A percentile compares a stretch with the other conserved stretches of the same genome.
These are phyloP conservation scores for Ictalurus furcatus DNA, from an alignment of 2,113 vertebrate species.

Conservation along the genomic window DNA sequence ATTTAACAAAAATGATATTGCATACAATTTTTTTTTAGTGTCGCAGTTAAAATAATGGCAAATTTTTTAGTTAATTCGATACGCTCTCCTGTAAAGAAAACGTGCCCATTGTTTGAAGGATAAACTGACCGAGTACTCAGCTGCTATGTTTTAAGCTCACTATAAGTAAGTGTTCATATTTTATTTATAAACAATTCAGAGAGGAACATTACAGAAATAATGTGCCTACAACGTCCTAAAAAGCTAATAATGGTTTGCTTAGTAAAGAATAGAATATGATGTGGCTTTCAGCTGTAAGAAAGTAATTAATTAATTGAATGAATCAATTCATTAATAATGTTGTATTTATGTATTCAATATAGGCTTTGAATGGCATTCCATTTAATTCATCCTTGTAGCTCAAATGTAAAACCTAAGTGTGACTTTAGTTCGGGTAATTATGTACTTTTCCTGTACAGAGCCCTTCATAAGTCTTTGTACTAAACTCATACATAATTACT, in stretches of 20 bases:
- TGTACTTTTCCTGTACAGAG: background rate
- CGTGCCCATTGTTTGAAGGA: too few relatives aligned
- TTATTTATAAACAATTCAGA: background rate
- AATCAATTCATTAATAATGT: background rate
- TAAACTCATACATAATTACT: slow-evolving; percentile 2
- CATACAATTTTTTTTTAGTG: background rate
- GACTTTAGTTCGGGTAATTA: background rate
- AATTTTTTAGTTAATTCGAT: background rate
- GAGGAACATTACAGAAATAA: too few relatives aligned
- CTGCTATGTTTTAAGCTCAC: background rate
- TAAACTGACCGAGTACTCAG: background rate
- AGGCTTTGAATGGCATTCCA: background rate
- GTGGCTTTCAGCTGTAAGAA: too few relatives aligned
- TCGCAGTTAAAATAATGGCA: background rate
- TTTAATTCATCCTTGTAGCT: background rate
- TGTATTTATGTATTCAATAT: background rate
- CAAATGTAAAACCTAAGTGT: too few relatives aligned
- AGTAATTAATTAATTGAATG: too few relatives aligned
- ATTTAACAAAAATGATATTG: background rate
- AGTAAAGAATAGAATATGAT: too few relatives aligned
- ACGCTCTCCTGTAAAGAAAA: background rate
- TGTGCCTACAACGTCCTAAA: too few relatives aligned
- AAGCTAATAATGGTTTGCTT: too few relatives aligned
- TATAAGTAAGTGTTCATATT: background rate
- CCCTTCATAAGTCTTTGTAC: background rate